These are phyloP conservation scores for Mus pahari DNA, from an alignment of 2,113 vertebrate genomes.

Conservation along the genomic window DNA sequence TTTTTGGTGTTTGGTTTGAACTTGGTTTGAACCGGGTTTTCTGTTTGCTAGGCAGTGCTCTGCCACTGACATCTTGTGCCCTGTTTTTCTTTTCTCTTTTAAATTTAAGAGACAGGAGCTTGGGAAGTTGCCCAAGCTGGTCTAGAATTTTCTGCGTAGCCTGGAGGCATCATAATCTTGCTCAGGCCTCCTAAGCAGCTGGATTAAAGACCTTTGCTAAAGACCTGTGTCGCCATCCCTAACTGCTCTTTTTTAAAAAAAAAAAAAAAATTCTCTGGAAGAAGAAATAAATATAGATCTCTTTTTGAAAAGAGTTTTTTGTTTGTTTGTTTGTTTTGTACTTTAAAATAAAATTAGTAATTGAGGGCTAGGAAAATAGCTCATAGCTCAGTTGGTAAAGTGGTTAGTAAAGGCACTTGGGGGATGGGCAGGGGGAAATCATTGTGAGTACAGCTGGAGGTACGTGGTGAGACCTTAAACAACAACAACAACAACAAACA, in stretches of 20 bases:
- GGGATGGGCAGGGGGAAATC: too few relatives aligned
- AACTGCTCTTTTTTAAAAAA: neutral
- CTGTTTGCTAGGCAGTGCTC: neutral
- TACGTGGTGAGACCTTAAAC: neutral
- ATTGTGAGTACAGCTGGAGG: neutral
- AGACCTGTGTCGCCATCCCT: neutral
- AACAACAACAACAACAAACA: neutral
- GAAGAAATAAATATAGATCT: neutral
- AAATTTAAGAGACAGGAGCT: neutral
- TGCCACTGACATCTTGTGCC: neutral
- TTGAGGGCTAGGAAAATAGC: neutral
- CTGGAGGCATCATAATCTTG: neutral
- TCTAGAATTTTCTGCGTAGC: neutral
- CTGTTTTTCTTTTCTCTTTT: neutral
- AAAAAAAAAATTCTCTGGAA: neutral
- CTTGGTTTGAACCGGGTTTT: neutral
- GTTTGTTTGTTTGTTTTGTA: neutral
- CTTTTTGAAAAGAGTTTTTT: neutral
- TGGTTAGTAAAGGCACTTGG: neutral
- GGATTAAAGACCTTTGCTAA: neutral
- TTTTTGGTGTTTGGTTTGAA: neutral
- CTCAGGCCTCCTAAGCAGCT: neutral
- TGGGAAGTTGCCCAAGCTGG: neutral
- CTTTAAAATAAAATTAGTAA: neutral
- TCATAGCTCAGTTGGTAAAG: neutral